These are phyloP conservation scores for Drosophila ustulata DNA, from an alignment of 2,888 invertebrate species.

Conservation along the genomic window DNA sequence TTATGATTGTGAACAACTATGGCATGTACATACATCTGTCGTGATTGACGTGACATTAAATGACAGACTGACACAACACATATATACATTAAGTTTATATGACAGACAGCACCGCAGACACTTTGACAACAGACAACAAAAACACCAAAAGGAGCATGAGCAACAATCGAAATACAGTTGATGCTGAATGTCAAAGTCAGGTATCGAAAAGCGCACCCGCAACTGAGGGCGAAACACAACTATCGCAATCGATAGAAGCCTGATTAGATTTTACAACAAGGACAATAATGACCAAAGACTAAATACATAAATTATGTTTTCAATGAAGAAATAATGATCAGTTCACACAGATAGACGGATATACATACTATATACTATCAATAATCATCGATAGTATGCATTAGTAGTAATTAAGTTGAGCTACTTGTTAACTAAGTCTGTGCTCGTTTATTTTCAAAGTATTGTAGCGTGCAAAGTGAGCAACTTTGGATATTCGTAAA, in stretches of 20 bases:
- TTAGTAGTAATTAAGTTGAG: too few species aligned
- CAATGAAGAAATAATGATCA: too few species aligned
- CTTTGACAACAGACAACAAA: conserved; percentile 45
- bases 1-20: conserved; percentile 50
- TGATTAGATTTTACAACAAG: not conserved
- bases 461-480: not conserved
- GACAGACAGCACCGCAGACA: conserved; percentile 48
- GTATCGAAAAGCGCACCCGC: conserved; percentile 25
- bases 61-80: conserved; percentile 68
- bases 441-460: too few species aligned
- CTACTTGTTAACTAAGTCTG: too few species aligned
- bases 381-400: too few species aligned
- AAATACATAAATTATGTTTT: too few species aligned
- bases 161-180: conserved; percentile 28
- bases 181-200: conserved; percentile 51
- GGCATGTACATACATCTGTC: conserved; percentile 53
- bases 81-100: conserved; percentile 45
- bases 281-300: not conserved
- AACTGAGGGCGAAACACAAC: not conserved
- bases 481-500: conserved; percentile 4
- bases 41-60: conserved; percentile 77
- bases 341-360: too few species aligned
- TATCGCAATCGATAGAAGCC: not conserved
- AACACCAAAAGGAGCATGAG: conserved; percentile 12
- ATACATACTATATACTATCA: too few species aligned